Evolutionary conservation across 2,888 invertebrate genomes (phyloP), one percentile per base, ranked within the genome.

Genomic region (Eupithecia dodoneata): DNA sequence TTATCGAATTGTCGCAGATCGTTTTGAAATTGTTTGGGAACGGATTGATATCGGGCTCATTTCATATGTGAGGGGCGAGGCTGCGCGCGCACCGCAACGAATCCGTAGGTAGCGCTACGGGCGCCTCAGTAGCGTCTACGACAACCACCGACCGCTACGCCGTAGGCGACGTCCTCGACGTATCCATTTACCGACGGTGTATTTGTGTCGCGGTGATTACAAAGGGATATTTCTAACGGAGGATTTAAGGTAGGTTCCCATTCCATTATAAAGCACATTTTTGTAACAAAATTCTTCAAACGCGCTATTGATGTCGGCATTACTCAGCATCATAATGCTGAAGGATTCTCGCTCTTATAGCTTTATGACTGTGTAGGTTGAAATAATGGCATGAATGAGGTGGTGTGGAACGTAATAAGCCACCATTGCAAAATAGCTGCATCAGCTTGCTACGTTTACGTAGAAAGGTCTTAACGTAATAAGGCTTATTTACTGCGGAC

Each of bases 11-110:
- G 88, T 88, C 84, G 84, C 87, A 89, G 91, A 90, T 90, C 86
- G 90, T 88, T 91, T 89, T 81, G 85, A 88, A 92, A 90, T 91
- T 89, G 88, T 87, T 87, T 87, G 87, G 87, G 87, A 88, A 89
- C 89, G 92, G 92, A 94, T 94, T 93, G 92, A 91, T 94, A 94
- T 94, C 87, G 93, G 93, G 90, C 92, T 90, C 90, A 89, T 87
- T 92, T 90, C 90, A 90, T 87, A 89, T 91, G 91, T 90, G 90
- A 90, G 92, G 93, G 94, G 93, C 90, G 93, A 91, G 92, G 93
- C 90, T 94, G 94, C 94, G 94, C 94, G 93, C 94, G 94, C 94
- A 93, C 66, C 82, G 84, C 86, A 88, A 90, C 89, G 87, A 81
- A 83, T 84, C 80, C 85, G 89, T 89, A 90, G 87, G 89, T 89